Evolutionary conservation across 2,888 invertebrate species (phyloP).

Genomic region (Diaprepes abbreviatus): DNA sequence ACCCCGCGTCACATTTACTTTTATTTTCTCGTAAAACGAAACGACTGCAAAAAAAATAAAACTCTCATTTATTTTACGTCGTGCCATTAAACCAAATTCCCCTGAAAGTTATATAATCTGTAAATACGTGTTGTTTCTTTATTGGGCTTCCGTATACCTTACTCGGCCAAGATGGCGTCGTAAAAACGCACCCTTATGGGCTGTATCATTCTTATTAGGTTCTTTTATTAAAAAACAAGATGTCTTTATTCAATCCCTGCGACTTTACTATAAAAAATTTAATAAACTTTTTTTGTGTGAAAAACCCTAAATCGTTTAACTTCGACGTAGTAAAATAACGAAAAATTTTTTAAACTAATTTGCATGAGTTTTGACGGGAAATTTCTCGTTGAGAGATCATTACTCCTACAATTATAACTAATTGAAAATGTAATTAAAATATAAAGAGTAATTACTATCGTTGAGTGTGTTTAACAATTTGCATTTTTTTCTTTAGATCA

Average conservation of each 20-base stretch:
- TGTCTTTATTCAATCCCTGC: background rate
- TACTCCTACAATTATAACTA: too few species aligned
- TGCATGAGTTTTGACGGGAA: too few species aligned
- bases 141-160: slow-evolving; percentile 17
- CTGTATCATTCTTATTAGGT: slow-evolving; percentile 27
- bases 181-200: slow-evolving; percentile 19
- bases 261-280: background rate
- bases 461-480: too few species aligned
- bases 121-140: slow-evolving; percentile 21
- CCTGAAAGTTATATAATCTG: slow-evolving; percentile 17
- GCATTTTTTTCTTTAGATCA: too few species aligned
- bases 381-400: too few species aligned
- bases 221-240: slow-evolving; percentile 28
- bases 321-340: too few species aligned
- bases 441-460: too few species aligned
- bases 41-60: slow-evolving; percentile 14
- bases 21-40: background rate
- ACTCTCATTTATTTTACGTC: slow-evolving; percentile 12
- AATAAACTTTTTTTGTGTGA: background rate
- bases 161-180: slow-evolving; percentile 1
- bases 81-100: slow-evolving; percentile 1
- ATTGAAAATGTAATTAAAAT: too few species aligned
- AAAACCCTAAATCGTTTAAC: too few species aligned
- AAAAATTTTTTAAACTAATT: too few species aligned
- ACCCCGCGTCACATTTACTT: slow-evolving; percentile 5